phyloP scores from a whole-genome alignment of 2,888 invertebrate genomes.

The Macrophya annulata region DNA sequence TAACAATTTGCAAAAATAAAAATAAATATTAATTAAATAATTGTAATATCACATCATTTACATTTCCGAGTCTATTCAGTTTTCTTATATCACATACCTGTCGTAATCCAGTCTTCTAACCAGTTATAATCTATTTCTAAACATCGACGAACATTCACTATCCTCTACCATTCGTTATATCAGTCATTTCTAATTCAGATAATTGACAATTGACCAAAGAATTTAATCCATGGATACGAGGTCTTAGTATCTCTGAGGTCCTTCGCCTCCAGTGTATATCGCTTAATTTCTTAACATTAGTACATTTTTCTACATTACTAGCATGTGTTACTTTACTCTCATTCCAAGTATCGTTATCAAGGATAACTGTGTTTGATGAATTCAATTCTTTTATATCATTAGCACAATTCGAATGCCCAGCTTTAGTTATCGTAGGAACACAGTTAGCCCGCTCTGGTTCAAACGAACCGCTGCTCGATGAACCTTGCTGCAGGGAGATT shows the following conservation, averaged over 20 bases:
- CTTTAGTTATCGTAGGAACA: constrained; percentile 59
- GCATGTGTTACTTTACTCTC: not conserved
- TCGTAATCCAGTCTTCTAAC: not conserved
- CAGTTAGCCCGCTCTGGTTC: constrained; percentile 54
- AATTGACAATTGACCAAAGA: constrained; percentile 24
- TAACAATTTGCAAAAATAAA: constrained; percentile 41
- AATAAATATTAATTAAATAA: constrained; percentile 54
- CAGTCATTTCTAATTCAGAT: constrained; percentile 34
- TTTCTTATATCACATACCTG: constrained; percentile 47
- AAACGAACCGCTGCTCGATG: not conserved
- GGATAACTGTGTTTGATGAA: not conserved
- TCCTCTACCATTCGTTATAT: constrained; percentile 1
- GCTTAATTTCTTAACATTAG: constrained; percentile 34
- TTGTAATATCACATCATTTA: constrained; percentile 51
- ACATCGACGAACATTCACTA: not conserved
- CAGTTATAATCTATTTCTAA: not conserved
- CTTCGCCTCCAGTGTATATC: constrained; percentile 68
- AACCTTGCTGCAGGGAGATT: not conserved
- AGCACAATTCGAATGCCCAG: not conserved
- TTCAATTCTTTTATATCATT: not conserved
- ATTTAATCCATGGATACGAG: constrained; percentile 18
- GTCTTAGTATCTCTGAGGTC: constrained; percentile 65
- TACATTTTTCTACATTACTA: constrained; percentile 8
- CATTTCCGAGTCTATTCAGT: constrained; percentile 51
- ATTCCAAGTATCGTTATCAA: not conserved